Evolutionary conservation across 2,888 invertebrate species (phyloP).

Genomic region (Orthonevra nobilis): DNA sequence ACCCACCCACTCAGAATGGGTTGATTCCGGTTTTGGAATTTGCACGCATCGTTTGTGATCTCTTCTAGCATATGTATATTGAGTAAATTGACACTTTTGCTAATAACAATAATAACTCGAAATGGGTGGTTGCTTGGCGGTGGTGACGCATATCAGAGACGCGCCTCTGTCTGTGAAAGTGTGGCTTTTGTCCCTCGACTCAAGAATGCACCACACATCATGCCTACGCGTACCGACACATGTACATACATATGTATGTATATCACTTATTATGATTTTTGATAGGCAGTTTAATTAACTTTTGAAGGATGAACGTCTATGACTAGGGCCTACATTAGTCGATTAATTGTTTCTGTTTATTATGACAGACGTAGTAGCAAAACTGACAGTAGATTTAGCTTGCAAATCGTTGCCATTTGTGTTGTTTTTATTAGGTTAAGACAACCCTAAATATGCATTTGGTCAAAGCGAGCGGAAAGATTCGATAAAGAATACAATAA

Average conservation of each 20-base stretch:
- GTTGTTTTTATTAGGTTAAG: too few species aligned
- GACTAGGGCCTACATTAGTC: too few species aligned
- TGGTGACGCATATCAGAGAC: slow-evolving; percentile 30
- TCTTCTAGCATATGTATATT: slow-evolving; percentile 64
- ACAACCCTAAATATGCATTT: too few species aligned
- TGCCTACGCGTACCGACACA: not conserved
- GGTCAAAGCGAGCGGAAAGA: too few species aligned
- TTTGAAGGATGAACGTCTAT: slow-evolving; percentile 36
- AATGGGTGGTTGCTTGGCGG: slow-evolving; percentile 63
- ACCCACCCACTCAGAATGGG: too few species aligned
- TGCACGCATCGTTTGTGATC: slow-evolving; percentile 70
- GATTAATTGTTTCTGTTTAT: too few species aligned
- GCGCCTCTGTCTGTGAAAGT: slow-evolving; percentile 12
- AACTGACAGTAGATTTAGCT: too few species aligned
- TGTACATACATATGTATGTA: not conserved
- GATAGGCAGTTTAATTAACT: slow-evolving; percentile 65
- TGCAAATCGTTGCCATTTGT: too few species aligned
- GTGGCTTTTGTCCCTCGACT: not conserved
- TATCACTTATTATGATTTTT: slow-evolving; percentile 61
- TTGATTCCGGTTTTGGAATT: slow-evolving; percentile 55
- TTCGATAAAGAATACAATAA: too few species aligned
- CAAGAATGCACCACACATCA: slow-evolving; percentile 8
- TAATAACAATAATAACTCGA: slow-evolving; percentile 72
- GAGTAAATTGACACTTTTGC: slow-evolving; percentile 78
- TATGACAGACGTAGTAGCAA: too few species aligned